Evolutionary conservation across 2,888 invertebrate species (phyloP).

Genomic region (Scelioninae gen. 1): DNA sequence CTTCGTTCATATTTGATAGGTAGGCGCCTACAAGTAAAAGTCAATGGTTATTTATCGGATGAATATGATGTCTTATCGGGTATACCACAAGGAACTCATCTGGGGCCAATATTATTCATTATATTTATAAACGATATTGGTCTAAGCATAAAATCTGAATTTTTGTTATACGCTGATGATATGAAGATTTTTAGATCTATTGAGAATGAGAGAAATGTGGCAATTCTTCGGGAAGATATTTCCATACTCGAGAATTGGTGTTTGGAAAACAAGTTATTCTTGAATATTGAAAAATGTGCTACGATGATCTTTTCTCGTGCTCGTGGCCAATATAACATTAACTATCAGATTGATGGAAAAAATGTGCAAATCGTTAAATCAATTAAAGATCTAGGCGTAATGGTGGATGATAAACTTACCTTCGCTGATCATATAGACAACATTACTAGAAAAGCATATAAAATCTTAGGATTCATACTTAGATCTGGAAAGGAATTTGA

Average conservation of each 20-base stretch:
- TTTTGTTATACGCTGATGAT: background rate
- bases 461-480: too few relatives aligned
- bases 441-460: too few relatives aligned
- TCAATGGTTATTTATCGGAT: background rate
- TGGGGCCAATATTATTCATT: background rate
- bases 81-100: background rate
- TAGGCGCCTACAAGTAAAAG: background rate
- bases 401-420: too few relatives aligned
- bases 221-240: background rate
- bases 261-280: background rate
- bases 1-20: background rate
- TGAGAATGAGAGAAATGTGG: background rate
- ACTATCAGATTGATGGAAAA: too few relatives aligned
- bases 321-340: too few relatives aligned
- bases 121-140: background rate
- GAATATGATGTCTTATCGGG: background rate
- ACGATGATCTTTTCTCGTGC: too few relatives aligned
- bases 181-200: background rate
- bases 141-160: background rate
- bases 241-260: background rate
- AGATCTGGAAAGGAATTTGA: too few relatives aligned
- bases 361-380: too few relatives aligned
- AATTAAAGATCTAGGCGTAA: too few relatives aligned
- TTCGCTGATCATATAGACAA: too few relatives aligned
- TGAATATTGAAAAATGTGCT: background rate